Evolutionary conservation across 1,140 invertebrate species (phyloP).

Genomic region (Drosophila bocqueti): DNA sequence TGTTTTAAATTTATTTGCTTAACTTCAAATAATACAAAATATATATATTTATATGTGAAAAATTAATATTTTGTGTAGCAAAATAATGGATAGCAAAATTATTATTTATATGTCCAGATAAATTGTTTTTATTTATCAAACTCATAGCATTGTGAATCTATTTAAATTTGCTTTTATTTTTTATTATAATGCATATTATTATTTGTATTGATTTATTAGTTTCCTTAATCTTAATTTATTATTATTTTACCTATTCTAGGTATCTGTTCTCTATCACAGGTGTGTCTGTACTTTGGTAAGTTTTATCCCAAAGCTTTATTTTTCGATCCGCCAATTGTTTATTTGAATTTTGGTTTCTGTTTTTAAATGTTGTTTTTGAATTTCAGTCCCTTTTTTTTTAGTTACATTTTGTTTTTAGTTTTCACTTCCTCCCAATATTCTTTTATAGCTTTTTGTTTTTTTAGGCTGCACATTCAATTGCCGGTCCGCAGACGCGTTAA

Average conservation of each 20-base stretch:
- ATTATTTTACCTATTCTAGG: neutral
- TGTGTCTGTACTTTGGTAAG: neutral
- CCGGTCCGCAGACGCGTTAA: slow-evolving; percentile 34
- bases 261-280: neutral
- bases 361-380: neutral
- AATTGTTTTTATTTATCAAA: too few relatives aligned
- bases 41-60: neutral
- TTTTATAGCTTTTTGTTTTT: neutral
- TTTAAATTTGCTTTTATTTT: neutral
- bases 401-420: neutral
- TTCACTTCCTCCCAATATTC: slow-evolving; percentile 1
- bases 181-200: neutral
- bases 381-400: neutral
- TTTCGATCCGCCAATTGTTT: slow-evolving; percentile 21
- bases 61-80: too few relatives aligned
- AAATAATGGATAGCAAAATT: too few relatives aligned
- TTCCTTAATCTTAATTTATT: too few relatives aligned
- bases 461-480: slow-evolving; percentile 45
- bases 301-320: neutral
- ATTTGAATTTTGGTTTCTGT: slow-evolving; percentile 24
- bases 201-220: neutral
- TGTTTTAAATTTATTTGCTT: too few relatives aligned
- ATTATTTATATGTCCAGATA: too few relatives aligned
- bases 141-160: neutral
- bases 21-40: neutral